Evolutionary conservation across 2,113 vertebrate species (phyloP).

Genomic region (Sander lucioperca): DNA sequence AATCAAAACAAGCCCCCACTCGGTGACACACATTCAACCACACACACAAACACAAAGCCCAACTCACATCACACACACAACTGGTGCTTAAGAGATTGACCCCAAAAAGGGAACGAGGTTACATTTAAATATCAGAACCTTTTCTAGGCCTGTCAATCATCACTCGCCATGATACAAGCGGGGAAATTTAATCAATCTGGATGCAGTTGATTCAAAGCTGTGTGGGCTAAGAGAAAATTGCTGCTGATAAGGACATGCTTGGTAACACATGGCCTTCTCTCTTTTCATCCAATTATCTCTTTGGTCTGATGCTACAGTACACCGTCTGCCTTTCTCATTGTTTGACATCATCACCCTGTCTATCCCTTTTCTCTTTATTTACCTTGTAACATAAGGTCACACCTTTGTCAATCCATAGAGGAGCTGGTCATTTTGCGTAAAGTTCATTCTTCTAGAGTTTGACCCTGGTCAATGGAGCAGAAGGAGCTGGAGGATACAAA

Average conservation of each 20-base stretch:
- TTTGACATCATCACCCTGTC: conserved; percentile 36
- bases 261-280: conserved; percentile 55
- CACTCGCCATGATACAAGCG: conserved; percentile 33
- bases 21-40: conserved; percentile 45
- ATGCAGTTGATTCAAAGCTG: conserved; percentile 67
- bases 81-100: conserved; percentile 63
- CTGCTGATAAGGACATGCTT: conserved; percentile 72
- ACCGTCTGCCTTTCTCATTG: conserved; percentile 35
- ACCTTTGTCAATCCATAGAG: conserved; percentile 5
- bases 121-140: conserved; percentile 79
- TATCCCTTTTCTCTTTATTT: conserved; percentile 24
- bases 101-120: conserved; percentile 64
- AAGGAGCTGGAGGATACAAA: conserved; percentile 24
- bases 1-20: conserved; percentile 51
- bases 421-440: conserved; percentile 27
- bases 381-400: conserved; percentile 6
- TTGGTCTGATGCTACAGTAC: conserved; percentile 31
- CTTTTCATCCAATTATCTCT: conserved; percentile 70
- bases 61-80: conserved; percentile 16
- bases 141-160: conserved; percentile 77
- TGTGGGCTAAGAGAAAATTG: conserved; percentile 62
- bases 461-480: conserved; percentile 41
- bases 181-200: conserved; percentile 59
- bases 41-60: conserved; percentile 36
- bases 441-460: conserved; percentile 35